Percentiles rank a stretch among this genome's conserved stretches.
Evolutionary conservation across 1,140 invertebrate species (phyloP).

Genomic region (Metaphire vulgaris): DNA sequence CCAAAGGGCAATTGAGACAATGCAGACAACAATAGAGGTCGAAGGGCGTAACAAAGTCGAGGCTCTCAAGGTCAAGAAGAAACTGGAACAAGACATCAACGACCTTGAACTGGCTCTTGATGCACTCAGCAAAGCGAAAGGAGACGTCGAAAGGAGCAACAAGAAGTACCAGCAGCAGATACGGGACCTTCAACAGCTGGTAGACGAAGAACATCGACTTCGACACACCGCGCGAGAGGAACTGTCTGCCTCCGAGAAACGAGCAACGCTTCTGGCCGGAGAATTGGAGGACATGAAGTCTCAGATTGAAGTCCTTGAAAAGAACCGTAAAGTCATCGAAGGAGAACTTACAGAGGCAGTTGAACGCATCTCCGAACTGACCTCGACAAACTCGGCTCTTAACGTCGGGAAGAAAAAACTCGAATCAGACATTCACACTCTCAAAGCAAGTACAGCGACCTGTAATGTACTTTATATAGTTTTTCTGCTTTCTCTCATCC

Average conservation of each 20-base stretch:
- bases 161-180: constrained; percentile 94
- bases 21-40: constrained; percentile 97
- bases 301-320: constrained; percentile 82
- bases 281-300: constrained; percentile 93
- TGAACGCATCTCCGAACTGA: constrained; percentile 91
- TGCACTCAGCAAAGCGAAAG: constrained; percentile 66
- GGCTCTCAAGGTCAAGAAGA: constrained; percentile 99
- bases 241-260: constrained; percentile 87
- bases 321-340: constrained; percentile 90
- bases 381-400: constrained; percentile 82
- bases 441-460: constrained; percentile 69
- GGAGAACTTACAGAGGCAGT: constrained; percentile 91
- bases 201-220: constrained; percentile 95
- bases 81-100: constrained; percentile 98
- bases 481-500: too few species aligned
- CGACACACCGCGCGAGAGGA: constrained; percentile 94
- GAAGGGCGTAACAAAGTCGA: constrained; percentile 98
- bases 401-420: constrained; percentile 95
- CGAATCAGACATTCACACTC: constrained; percentile 89
- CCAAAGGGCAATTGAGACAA: constrained; percentile 95
- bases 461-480: too few species aligned
- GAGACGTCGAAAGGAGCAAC: constrained; percentile 97
- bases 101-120: constrained; percentile 97
- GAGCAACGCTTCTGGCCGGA: constrained; percentile 86
- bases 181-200: constrained; percentile 63